These are phyloP conservation scores for Sinotaia quadrata DNA, from an alignment of 2,888 invertebrate genomes.

Conservation along the genomic window DNA sequence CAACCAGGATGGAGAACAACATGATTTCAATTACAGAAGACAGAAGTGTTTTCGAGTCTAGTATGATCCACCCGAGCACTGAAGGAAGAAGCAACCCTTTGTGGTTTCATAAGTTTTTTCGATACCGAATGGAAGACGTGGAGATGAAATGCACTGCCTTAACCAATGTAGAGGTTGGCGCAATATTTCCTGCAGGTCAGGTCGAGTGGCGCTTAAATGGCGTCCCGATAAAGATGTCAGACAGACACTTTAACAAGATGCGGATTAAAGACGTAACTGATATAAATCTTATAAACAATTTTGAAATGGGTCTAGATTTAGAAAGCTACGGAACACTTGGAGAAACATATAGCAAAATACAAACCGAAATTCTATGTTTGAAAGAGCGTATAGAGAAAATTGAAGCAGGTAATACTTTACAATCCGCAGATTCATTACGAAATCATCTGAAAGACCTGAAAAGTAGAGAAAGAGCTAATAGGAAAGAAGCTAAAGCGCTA, in stretches of 20 bases:
- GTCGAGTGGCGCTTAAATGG: background rate
- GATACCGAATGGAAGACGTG: background rate
- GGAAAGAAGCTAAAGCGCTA: no score
- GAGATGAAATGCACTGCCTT: background rate
- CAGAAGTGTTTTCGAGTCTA: background rate
- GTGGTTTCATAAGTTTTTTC: background rate
- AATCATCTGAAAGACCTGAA: no score
- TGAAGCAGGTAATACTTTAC: no score
- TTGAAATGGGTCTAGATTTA: no score
- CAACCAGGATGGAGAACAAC: background rate
- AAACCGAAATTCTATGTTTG: no score
- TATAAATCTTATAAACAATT: no score
- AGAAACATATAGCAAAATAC: no score
- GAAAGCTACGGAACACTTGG: no score
- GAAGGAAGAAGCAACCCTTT: background rate
- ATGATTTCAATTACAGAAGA: background rate
- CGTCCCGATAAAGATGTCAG: background rate
- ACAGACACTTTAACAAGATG: background rate
- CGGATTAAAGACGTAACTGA: no score
- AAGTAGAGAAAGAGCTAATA: no score
- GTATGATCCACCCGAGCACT: background rate
- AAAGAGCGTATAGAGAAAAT: no score
- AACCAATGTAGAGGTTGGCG: background rate
- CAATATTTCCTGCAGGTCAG: background rate
- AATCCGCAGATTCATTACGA: no score